Conservation (phyloP, 2,113 vertebrate species). For the Asarcornis scutulata region DNA sequence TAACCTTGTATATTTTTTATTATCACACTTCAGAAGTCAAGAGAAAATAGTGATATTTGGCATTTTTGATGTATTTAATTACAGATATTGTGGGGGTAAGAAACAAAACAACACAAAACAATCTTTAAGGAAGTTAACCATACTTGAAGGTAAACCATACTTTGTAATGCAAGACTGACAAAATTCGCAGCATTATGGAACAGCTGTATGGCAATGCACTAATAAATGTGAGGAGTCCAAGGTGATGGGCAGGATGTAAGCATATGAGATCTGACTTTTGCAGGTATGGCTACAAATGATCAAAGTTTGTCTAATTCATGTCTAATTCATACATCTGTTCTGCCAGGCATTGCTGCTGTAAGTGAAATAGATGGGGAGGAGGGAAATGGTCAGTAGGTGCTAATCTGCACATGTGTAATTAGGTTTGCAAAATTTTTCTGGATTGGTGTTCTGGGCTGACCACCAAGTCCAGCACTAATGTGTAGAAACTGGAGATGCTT, state of each 20-base stretch:
- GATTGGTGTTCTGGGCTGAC: neutral
- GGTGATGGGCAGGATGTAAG: neutral
- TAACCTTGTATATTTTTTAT: neutral
- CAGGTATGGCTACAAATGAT: neutral
- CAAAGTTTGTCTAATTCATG: neutral
- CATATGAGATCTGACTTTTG: neutral
- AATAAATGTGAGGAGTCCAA: neutral
- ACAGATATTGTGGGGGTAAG: neutral
- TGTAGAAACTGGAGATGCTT: neutral
- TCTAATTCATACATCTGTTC: neutral
- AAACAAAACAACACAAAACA: neutral
- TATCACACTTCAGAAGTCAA: neutral
- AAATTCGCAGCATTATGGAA: neutral
- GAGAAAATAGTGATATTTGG: neutral
- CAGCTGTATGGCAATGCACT: neutral
- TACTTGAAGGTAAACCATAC: neutral
- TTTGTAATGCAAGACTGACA: neutral
- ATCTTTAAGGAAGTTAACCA: neutral
- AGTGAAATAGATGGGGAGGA: neutral
- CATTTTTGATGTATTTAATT: neutral
- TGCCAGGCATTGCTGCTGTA: neutral
- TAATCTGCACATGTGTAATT: rapidly evolving
- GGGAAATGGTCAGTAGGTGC: neutral
- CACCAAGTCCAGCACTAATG: neutral
- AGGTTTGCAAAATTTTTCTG: neutral